phyloP scores from a whole-genome alignment of 2,888 invertebrate species.

The Octonoba sinensis region DNA sequence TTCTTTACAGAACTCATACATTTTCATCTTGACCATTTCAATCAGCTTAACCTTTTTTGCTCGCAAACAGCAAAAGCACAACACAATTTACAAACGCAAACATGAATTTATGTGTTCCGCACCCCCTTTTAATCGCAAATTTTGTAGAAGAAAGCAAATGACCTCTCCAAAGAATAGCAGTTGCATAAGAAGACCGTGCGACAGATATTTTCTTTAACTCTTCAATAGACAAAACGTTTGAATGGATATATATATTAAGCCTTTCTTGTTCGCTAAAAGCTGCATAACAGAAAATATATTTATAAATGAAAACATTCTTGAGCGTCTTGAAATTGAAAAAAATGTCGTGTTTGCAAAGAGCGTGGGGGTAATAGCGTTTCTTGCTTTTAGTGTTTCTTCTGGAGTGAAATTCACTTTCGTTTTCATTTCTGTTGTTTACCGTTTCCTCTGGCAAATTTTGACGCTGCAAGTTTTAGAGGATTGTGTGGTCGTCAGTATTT shows the following conservation, averaged over 20 bases:
- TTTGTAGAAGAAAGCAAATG: neutral
- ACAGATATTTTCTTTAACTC: slow-evolving; percentile 32
- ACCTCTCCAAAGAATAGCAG: slow-evolving; percentile 23
- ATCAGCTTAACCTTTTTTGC: no score
- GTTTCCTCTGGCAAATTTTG: no score
- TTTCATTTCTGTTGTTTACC: neutral
- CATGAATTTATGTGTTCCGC: no score
- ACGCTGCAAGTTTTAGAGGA: no score
- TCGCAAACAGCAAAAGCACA: no score
- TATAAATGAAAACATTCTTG: neutral
- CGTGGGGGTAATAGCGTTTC: slow-evolving; percentile 6
- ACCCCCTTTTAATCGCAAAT: no score
- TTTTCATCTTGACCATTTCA: no score
- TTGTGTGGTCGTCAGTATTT: no score
- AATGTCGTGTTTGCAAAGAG: slow-evolving; percentile 14
- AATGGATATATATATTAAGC: slow-evolving; percentile 31
- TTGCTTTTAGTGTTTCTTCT: neutral
- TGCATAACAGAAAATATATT: neutral
- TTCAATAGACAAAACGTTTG: slow-evolving; percentile 8
- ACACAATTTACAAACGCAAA: no score
- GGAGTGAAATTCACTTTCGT: slow-evolving; percentile 3
- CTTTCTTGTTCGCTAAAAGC: neutral
- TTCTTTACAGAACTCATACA: no score
- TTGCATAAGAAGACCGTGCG: neutral
- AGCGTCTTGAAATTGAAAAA: slow-evolving; percentile 8